A percentile compares a stretch with the other conserved stretches of the same genome.
phyloP scores from a whole-genome alignment of 2,797 vertebrate species.

The Micropoecilia bifurca region DNA sequence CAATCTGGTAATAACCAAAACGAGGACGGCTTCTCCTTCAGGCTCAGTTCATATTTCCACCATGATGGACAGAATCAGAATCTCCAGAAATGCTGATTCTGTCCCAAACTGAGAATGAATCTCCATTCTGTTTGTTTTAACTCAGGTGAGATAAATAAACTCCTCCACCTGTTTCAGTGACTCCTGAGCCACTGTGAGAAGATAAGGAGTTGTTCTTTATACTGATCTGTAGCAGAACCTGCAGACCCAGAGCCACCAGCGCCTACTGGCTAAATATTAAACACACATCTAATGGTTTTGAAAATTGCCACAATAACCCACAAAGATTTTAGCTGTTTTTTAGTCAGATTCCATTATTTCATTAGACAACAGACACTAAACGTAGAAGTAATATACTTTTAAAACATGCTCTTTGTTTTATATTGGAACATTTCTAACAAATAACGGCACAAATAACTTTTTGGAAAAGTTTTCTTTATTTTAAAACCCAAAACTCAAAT shows the following conservation, averaged over 20 bases:
- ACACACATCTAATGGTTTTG: not conserved
- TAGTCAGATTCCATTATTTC: not conserved
- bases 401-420: not conserved
- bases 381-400: not conserved
- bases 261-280: not conserved
- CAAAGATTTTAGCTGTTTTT: not conserved
- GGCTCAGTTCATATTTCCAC: not conserved
- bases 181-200: not conserved
- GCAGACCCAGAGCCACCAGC: not conserved
- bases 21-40: not conserved
- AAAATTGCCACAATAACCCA: not conserved
- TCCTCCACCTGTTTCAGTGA: not conserved
- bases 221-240: not conserved
- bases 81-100: not conserved
- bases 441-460: not conserved
- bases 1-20: not conserved
- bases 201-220: not conserved
- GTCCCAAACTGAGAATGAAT: not conserved
- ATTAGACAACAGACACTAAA: not conserved
- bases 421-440: not conserved
- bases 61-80: not conserved
- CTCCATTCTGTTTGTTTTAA: not conserved
- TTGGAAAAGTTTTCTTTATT: not conserved
- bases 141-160: not conserved
- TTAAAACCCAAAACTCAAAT: not conserved